A percentile compares a stretch with the other conserved stretches of the same genome.
phyloP scores from a whole-genome alignment of 2,888 invertebrate species.

The Villa cingulata region DNA sequence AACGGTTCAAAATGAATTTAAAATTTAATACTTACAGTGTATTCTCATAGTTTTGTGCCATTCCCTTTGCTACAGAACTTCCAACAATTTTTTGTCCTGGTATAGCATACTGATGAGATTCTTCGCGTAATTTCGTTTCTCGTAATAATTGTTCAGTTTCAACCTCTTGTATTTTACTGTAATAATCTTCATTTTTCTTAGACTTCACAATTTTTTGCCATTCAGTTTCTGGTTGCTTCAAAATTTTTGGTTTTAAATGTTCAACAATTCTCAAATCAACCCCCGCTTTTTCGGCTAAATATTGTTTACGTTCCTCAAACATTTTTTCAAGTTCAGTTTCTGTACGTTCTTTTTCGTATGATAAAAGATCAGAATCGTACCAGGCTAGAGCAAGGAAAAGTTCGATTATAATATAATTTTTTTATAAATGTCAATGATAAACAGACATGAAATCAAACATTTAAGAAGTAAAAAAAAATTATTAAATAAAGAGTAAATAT shows the following conservation, averaged over 20 bases:
- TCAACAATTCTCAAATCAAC: slow-evolving; percentile 43
- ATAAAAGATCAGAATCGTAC: slow-evolving; percentile 79
- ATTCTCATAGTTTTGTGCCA: slow-evolving; percentile 77
- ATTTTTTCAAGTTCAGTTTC: slow-evolving; percentile 76
- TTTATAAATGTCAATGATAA: too few relatives aligned
- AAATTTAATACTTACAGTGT: slow-evolving; percentile 54
- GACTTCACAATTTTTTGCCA: slow-evolving; percentile 73
- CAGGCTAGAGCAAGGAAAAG: slow-evolving; percentile 48
- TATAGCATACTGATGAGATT: slow-evolving; percentile 67
- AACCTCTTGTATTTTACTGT: slow-evolving; percentile 63
- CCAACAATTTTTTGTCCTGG: slow-evolving; percentile 69
- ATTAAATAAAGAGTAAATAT: too few relatives aligned
- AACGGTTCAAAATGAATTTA: background rate
- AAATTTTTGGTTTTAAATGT: slow-evolving; percentile 49
- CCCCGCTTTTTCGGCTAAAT: slow-evolving; percentile 50
- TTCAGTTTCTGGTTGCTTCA: slow-evolving; percentile 62
- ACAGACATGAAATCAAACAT: too few relatives aligned
- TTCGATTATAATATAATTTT: background rate
- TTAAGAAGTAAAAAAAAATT: too few relatives aligned
- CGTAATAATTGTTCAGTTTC: slow-evolving; percentile 76
- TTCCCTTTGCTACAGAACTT: slow-evolving; percentile 65
- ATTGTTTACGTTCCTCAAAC: slow-evolving; percentile 70
- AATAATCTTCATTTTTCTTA: slow-evolving; percentile 74
- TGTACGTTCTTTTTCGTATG: slow-evolving; percentile 65
- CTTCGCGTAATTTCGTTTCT: slow-evolving; percentile 63